A percentile compares a stretch with the other conserved stretches of the same genome.
These are phyloP conservation scores for Drosophila pseudoananassae DNA, from an alignment of 1,140 invertebrate species.

Conservation along the genomic window DNA sequence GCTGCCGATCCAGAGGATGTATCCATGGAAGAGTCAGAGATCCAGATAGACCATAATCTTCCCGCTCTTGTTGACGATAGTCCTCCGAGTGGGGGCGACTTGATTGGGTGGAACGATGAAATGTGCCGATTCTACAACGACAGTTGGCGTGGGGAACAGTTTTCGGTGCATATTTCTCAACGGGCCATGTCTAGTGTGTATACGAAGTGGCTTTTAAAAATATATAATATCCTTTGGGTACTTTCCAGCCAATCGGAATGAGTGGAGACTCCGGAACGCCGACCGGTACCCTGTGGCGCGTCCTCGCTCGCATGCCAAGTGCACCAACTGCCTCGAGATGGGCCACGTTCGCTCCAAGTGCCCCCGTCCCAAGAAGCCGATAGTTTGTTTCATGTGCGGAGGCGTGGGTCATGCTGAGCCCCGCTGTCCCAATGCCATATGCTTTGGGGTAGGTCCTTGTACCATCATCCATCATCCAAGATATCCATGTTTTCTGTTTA, in stretches of 20 bases:
- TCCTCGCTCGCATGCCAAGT: conserved; percentile 82
- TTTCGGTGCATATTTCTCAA: conserved; percentile 84
- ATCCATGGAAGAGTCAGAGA: not conserved
- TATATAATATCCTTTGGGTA: not conserved
- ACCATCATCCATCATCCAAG: not conserved
- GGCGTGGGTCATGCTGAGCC: conserved; percentile 86
- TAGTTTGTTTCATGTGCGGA: conserved; percentile 88
- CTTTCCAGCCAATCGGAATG: conserved; percentile 32
- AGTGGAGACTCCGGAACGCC: conserved; percentile 61
- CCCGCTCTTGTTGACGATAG: conserved; percentile 18
- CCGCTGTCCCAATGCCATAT: conserved; percentile 87
- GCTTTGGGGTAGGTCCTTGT: conserved; percentile 86
- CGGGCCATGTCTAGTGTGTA: conserved; percentile 50
- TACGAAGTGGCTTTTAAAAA: not conserved
- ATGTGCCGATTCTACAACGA: conserved; percentile 88
- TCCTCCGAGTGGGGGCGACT: conserved; percentile 19
- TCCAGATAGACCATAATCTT: conserved; percentile 48
- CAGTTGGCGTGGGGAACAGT: conserved; percentile 86
- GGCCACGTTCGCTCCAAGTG: conserved; percentile 86
- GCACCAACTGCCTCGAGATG: conserved; percentile 86
- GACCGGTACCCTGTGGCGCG: conserved; percentile 79
- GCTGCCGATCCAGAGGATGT: conserved; percentile 1
- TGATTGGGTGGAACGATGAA: conserved; percentile 83
- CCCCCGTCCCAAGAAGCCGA: conserved; percentile 82
- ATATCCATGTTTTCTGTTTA: not conserved